Evolutionary conservation across 2,797 vertebrate genomes (phyloP), one percentile per base, ranked within the genome.

Genomic region (Tiaroga cobitis): DNA sequence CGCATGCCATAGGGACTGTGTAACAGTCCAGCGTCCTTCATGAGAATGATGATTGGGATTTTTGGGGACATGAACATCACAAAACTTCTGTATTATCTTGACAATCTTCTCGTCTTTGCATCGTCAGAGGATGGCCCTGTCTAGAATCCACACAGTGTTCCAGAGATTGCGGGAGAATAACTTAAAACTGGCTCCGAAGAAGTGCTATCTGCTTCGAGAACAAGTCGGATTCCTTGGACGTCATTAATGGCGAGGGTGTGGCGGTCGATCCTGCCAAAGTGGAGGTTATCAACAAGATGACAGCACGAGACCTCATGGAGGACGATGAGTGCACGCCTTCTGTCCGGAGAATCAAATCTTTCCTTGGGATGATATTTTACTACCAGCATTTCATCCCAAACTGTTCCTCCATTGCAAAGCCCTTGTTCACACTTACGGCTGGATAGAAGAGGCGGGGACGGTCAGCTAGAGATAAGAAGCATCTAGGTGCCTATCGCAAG

Each of bases 61-160:
- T 85, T 86, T 88, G 83, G 88, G 5, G 83, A 90, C 24, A 49
- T 85, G 19, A 89, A 89, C 46, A 88, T 88, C 19, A 73, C 72
- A 5, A 87, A 37, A 56, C 54, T 56, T 8, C 21, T 24, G 21
- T 56, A 21, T 56, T 56, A 56, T 24, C 54, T 56, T 56, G 21
- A 56, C 6, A 8, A 56, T 56, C 54, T 56, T 56, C 54, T 56
- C 1, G 54, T 24, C 54, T 56, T 56, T 56, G 54, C 54, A 56
- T 56, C 54, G 0, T 32, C 84, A 4, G 84, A 91, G 21, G 82
- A 85, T 2, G 26, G 82, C 82, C 39, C 16, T 89, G 1, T 21
- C 18, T 19, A 39, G 89, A 4, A 37, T 87, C 21, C 10, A 10
- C 9, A 41, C 10, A 7, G 37, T 70, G 21, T 41, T 70, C 37